Base-by-base conservation (phyloP, 1,140 invertebrate species). In the Zelostemma sp. region DNA sequence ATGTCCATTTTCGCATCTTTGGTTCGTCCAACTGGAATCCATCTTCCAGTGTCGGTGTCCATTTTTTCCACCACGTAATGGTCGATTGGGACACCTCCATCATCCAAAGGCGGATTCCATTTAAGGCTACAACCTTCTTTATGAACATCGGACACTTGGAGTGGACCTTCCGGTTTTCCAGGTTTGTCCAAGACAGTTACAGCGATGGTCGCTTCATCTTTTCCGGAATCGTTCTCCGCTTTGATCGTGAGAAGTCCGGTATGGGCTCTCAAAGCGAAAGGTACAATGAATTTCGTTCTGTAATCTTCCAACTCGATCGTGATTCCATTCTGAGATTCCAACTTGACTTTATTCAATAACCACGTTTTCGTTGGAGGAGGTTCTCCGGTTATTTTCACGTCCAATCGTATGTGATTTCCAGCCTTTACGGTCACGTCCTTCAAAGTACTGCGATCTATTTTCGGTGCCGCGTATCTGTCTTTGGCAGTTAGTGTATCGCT, bases 11-110 rank as follows among this genome's bases (percentile, higher is more conserved):
- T 94, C 0, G 95, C 92, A 58, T 96, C 94, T 73, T 93, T 93
- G 4, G 89, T 82, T 2, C 91, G 87, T 68, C 93, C 93, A 54
- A 92, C 92, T 1, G 93, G 93, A 35, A 96, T 86, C 94, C 95
- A 97, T 46, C 94, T 88, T 1, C 94, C 93, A 1, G 91, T 92
- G 58, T 94, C 92, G 0, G 90, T 89, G 74, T 96, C 94, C 84
- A 95, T 89, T 82, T 97, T 97, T 79, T 98, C 97, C 12, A 98
- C 93, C 40, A 93, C 87, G 78, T 98, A 98, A 78, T 95, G 91
- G 65, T 97, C 95, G 65, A 99, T 91, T 1, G 96, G 95, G 6
- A 91, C 89, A 57, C 96, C 96, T 50, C 96, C 97, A 86, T 98
- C 95, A 82, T 96, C 93, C 55, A 90, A 84, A 15, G 97, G 97